phyloP scores from a whole-genome alignment of 2,888 invertebrate genomes.

The Himalopsyche anomala region DNA sequence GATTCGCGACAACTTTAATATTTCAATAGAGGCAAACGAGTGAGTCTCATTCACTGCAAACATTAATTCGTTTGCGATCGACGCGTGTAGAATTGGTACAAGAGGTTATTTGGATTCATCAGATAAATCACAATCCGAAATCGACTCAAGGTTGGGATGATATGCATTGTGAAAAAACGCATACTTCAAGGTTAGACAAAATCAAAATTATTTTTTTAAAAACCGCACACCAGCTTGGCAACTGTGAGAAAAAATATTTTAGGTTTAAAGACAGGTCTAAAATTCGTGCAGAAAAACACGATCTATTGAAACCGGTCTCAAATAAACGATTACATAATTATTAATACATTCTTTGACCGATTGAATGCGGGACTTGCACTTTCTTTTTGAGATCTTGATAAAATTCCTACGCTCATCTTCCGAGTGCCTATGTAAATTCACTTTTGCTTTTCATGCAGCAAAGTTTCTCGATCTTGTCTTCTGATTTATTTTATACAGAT shows the following conservation, averaged over 20 bases:
- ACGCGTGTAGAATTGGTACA: too few relatives aligned
- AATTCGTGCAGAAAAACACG: too few relatives aligned
- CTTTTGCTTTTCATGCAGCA: not conserved
- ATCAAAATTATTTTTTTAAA: not conserved
- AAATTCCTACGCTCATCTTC: not conserved
- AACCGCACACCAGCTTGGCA: too few relatives aligned
- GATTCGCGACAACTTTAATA: too few relatives aligned
- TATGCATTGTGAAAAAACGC: not conserved
- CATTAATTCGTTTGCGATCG: too few relatives aligned
- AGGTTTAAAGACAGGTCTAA: too few relatives aligned
- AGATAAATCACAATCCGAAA: not conserved
- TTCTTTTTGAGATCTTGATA: slow-evolving; percentile 6
- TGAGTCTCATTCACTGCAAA: too few relatives aligned
- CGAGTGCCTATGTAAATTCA: not conserved
- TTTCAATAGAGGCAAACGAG: too few relatives aligned
- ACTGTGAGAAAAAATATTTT: too few relatives aligned
- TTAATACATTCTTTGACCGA: not conserved
- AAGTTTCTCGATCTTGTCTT: too few relatives aligned
- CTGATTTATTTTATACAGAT: too few relatives aligned
- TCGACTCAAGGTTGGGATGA: not conserved
- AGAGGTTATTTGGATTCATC: not conserved
- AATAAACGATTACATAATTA: not conserved
- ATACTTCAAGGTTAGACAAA: not conserved
- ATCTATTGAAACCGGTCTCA: not conserved
- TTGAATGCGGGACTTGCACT: not conserved